These are phyloP conservation scores for Trichogramma dendrolimi DNA, from an alignment of 2,888 invertebrate species.

Conservation along the genomic window DNA sequence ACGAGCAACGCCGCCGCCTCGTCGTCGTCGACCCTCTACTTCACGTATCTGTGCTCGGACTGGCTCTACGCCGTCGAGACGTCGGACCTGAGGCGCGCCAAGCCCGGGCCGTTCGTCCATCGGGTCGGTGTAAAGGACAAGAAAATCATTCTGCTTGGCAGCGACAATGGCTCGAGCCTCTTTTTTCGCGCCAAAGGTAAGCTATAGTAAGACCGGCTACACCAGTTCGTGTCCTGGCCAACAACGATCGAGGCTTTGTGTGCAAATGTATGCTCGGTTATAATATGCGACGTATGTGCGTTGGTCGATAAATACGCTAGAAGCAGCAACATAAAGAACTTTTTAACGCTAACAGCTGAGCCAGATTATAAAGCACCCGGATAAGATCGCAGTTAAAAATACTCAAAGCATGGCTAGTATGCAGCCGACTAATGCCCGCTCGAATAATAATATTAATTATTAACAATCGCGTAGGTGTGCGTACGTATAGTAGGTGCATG, in stretches of 20 bases:
- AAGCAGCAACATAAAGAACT: too few relatives aligned
- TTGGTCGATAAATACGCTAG: background rate
- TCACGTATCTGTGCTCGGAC: constrained; percentile 59
- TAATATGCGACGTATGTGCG: background rate
- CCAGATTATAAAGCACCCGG: too few relatives aligned
- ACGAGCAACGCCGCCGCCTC: constrained; percentile 30
- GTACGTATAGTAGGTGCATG: too few relatives aligned
- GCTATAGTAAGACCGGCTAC: background rate
- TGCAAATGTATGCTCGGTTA: too few relatives aligned
- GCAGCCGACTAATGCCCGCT: too few relatives aligned
- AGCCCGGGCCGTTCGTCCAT: constrained; percentile 56
- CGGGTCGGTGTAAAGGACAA: constrained; percentile 59
- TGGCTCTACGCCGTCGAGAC: constrained; percentile 59
- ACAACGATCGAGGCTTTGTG: too few relatives aligned
- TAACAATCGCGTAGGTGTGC: too few relatives aligned
- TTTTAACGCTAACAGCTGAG: too few relatives aligned
- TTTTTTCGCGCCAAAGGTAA: constrained; percentile 57
- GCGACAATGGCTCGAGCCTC: constrained; percentile 59
- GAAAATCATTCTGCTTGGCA: constrained; percentile 59
- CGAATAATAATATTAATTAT: too few relatives aligned
- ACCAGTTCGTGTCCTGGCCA: too few relatives aligned
- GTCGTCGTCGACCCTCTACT: constrained; percentile 52
- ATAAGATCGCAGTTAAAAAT: too few relatives aligned
- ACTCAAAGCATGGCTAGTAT: too few relatives aligned
- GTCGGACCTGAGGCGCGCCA: constrained; percentile 55